Conservation (phyloP, 2,888 invertebrate genomes). For the Bombyx huttoni region DNA sequence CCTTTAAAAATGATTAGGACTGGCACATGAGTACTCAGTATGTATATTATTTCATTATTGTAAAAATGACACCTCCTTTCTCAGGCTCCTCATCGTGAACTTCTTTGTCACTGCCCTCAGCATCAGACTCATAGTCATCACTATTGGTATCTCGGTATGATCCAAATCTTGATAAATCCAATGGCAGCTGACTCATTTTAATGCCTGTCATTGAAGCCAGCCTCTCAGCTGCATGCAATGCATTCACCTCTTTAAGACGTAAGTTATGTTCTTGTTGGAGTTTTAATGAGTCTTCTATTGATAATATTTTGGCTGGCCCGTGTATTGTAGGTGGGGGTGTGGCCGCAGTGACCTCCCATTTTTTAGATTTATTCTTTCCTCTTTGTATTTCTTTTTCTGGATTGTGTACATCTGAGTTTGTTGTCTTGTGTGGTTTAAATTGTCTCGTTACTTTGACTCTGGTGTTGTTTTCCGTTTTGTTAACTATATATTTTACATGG, state of each 20-base stretch:
- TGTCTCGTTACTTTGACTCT: conserved; percentile 37
- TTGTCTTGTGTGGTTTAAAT: conserved; percentile 74
- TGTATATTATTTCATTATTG: conserved; percentile 43
- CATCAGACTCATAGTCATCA: conserved; percentile 44
- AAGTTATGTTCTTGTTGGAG: conserved; percentile 66
- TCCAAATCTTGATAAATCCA: conserved; percentile 37
- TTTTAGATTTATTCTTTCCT: conserved; percentile 44
- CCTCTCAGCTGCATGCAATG: conserved; percentile 70
- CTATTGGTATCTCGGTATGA: conserved; percentile 46
- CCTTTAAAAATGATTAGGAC: too few species aligned
- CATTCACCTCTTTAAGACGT: conserved; percentile 62
- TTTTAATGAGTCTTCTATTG: conserved; percentile 69
- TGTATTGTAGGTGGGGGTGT: conserved; percentile 73
- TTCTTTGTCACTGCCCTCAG: conserved; percentile 66
- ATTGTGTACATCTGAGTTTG: conserved; percentile 64
- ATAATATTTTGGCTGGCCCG: conserved; percentile 63
- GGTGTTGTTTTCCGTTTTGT: conserved; percentile 55
- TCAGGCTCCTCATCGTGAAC: conserved; percentile 73
- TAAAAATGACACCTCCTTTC: conserved; percentile 66
- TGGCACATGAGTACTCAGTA: not conserved
- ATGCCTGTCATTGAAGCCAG: conserved; percentile 47
- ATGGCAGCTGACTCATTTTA: conserved; percentile 40
- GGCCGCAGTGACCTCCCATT: conserved; percentile 76
- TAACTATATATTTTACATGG: conserved; percentile 68
- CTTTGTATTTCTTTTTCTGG: conserved; percentile 65